A percentile compares a stretch with the other conserved stretches of the same genome.
These are phyloP conservation scores for Odontesthes bonariensis DNA, from an alignment of 2,113 vertebrate species.

Conservation along the genomic window DNA sequence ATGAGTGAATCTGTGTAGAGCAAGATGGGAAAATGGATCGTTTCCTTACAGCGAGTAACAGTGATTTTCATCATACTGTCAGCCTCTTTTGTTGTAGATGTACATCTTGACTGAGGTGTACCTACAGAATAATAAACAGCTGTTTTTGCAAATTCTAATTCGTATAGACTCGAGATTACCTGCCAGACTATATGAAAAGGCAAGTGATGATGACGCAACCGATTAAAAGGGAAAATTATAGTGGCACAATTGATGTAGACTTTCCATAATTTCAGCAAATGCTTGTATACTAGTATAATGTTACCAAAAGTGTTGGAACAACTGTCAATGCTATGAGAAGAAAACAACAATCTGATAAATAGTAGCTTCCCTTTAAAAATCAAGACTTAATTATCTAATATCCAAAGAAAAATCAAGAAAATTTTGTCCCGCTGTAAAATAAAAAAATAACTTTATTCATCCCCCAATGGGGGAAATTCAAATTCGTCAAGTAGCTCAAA, in stretches of 20 bases:
- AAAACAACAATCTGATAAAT: background rate
- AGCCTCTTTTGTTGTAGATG: slow-evolving; percentile 19
- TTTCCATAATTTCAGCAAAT: too few species aligned
- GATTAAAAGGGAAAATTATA: too few species aligned
- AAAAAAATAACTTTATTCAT: too few species aligned
- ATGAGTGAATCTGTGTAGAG: slow-evolving; percentile 15
- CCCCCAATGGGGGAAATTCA: too few species aligned
- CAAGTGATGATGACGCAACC: background rate
- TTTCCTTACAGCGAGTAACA: slow-evolving; percentile 14
- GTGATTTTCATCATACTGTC: slow-evolving; percentile 26
- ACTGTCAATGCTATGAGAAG: background rate
- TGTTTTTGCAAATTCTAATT: background rate
- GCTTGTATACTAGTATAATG: background rate
- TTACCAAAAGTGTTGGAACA: background rate
- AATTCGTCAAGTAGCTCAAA: too few species aligned
- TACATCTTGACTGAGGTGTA: slow-evolving; percentile 8
- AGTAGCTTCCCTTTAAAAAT: too few species aligned
- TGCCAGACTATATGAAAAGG: background rate
- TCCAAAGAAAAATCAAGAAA: too few species aligned
- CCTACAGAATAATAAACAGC: background rate
- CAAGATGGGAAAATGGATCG: slow-evolving; percentile 15
- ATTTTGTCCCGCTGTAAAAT: too few species aligned
- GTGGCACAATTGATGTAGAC: too few species aligned
- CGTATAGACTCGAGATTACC: background rate
- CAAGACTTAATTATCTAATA: too few species aligned